Conservation (phyloP, 1,140 invertebrate species). For the Antheraea mylitta region DNA sequence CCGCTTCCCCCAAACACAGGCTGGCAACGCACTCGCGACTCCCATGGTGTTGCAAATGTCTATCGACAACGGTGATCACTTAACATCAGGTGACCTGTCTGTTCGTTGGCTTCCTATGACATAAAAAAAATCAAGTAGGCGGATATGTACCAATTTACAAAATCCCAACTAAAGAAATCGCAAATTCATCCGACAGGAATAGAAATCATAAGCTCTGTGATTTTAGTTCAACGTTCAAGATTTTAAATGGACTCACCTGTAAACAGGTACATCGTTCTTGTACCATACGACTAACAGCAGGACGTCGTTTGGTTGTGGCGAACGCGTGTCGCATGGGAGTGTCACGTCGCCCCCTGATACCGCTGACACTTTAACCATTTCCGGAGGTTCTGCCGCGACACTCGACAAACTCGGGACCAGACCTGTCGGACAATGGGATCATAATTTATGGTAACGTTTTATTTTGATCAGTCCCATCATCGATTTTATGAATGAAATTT, state of each 20-base stretch:
- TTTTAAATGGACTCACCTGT: constrained; percentile 66
- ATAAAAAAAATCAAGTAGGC: no score
- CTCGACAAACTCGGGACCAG: constrained; percentile 42
- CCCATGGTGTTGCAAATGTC: no score
- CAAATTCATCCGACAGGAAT: no score
- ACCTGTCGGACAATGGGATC: constrained; percentile 39
- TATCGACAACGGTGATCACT: no score
- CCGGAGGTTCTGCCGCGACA: constrained; percentile 54
- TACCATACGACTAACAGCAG: constrained; percentile 81
- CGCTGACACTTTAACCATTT: constrained; percentile 61
- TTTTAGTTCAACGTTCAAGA: neutral
- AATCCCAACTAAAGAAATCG: no score
- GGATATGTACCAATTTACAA: no score
- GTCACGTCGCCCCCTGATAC: constrained; percentile 76
- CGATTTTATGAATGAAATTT: no score
- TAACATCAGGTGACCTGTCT: no score
- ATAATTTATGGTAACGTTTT: neutral
- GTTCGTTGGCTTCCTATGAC: no score
- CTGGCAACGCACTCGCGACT: no score
- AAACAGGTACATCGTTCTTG: constrained; percentile 81
- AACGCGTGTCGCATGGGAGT: constrained; percentile 80
- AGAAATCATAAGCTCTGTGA: no score
- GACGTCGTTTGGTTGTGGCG: constrained; percentile 75
- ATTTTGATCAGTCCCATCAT: neutral
- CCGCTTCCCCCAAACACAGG: no score